These are phyloP conservation scores for Vesta saturnalis DNA, from an alignment of 2,888 invertebrate species.

Conservation along the genomic window DNA sequence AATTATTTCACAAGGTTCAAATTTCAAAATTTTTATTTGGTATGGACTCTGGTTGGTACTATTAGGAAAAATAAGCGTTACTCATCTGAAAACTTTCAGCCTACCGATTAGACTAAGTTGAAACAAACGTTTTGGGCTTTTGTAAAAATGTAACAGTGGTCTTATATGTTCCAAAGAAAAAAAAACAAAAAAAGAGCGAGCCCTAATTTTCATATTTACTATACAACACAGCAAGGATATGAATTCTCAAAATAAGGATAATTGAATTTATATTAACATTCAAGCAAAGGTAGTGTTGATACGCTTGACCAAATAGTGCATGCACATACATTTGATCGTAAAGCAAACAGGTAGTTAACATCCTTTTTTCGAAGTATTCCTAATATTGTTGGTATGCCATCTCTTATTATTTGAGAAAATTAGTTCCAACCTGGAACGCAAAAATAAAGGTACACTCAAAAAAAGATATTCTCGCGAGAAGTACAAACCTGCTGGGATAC, in stretches of 20 bases:
- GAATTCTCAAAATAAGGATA: background rate
- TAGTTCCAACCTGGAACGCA: background rate
- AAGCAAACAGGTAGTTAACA: too few relatives aligned
- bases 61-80: too few relatives aligned
- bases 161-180: background rate
- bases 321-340: background rate
- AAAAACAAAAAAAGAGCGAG: too few relatives aligned
- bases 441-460: background rate
- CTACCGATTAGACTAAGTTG: too few relatives aligned
- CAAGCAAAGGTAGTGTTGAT: too few relatives aligned
- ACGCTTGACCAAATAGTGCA: background rate
- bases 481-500: background rate
- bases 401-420: background rate
- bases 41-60: too few relatives aligned
- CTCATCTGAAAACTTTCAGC: too few relatives aligned
- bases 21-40: too few relatives aligned
- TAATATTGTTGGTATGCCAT: background rate
- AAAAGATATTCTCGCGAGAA: background rate
- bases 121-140: background rate
- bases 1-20: too few relatives aligned
- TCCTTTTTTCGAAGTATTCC: background rate
- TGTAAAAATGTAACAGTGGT: background rate
- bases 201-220: background rate
- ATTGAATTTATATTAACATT: too few relatives aligned
- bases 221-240: background rate